Conservation (phyloP, 2,888 invertebrate species). For the Hecatera dysodea region DNA sequence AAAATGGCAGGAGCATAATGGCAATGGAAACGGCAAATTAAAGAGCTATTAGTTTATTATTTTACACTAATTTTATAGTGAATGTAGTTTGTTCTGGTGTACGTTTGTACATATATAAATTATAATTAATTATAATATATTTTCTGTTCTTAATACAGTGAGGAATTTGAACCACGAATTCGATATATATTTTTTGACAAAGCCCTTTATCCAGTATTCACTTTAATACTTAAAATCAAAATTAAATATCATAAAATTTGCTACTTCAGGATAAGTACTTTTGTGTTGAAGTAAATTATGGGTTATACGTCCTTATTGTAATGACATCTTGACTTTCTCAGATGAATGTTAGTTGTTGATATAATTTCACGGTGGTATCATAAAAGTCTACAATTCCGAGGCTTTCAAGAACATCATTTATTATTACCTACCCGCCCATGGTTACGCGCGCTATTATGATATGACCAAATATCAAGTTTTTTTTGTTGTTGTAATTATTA, state of each 20-base stretch:
- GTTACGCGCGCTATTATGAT: too few relatives aligned
- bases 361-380: not conserved
- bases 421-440: too few relatives aligned
- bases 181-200: not conserved
- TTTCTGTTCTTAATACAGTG: not conserved
- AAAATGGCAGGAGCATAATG: not conserved
- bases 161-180: not conserved
- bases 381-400: not conserved
- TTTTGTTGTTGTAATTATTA: too few relatives aligned
- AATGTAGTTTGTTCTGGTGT: not conserved
- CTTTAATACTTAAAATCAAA: too few relatives aligned
- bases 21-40: conserved; percentile 1
- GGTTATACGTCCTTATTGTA: too few relatives aligned
- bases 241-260: too few relatives aligned
- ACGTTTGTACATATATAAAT: too few relatives aligned
- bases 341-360: not conserved
- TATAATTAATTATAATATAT: not conserved
- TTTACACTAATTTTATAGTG: conserved; percentile 7
- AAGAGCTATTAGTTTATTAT: conserved; percentile 3
- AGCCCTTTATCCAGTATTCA: too few relatives aligned
- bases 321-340: not conserved
- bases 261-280: too few relatives aligned
- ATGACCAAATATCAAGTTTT: too few relatives aligned
- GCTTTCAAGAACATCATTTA: too few relatives aligned
- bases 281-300: too few relatives aligned